These are phyloP conservation scores for Anthophora plumipes DNA, from an alignment of 2,888 invertebrate species.

Conservation along the genomic window DNA sequence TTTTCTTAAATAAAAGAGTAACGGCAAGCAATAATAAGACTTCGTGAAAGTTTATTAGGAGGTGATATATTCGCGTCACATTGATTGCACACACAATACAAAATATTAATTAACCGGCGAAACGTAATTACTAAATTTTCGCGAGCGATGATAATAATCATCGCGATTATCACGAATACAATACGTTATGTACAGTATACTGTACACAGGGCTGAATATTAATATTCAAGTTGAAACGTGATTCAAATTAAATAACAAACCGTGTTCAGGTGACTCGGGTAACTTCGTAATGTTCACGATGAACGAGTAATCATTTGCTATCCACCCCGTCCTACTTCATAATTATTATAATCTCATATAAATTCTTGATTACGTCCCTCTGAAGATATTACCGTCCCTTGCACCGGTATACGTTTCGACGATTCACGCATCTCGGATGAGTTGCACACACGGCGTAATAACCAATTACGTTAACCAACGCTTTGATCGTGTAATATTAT, in stretches of 20 bases:
- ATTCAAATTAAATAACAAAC: constrained; percentile 40
- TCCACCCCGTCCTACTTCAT: neutral
- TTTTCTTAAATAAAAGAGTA: neutral
- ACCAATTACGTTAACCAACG: constrained; percentile 39
- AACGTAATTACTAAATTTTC: neutral
- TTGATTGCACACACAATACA: neutral
- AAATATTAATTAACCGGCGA: constrained; percentile 23
- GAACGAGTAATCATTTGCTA: neutral
- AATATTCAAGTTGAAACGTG: constrained; percentile 10
- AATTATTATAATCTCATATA: constrained; percentile 26
- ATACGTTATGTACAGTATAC: constrained; percentile 1
- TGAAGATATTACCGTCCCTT: constrained; percentile 26
- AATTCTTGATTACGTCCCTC: constrained; percentile 17
- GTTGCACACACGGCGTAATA: neutral
- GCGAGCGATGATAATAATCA: neutral
- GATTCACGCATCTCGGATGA: neutral
- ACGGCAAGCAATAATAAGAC: too few relatives aligned
- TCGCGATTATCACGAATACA: constrained; percentile 13
- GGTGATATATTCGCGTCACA: neutral
- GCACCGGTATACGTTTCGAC: neutral
- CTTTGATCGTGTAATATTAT: constrained; percentile 42
- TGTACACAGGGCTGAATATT: constrained; percentile 11
- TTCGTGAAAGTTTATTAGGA: neutral
- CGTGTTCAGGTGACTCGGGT: neutral
- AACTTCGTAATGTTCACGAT: neutral